Percentiles rank a stretch among this genome's conserved stretches.
phyloP scores from a whole-genome alignment of 2,888 invertebrate genomes.

The Cancer borealis region DNA sequence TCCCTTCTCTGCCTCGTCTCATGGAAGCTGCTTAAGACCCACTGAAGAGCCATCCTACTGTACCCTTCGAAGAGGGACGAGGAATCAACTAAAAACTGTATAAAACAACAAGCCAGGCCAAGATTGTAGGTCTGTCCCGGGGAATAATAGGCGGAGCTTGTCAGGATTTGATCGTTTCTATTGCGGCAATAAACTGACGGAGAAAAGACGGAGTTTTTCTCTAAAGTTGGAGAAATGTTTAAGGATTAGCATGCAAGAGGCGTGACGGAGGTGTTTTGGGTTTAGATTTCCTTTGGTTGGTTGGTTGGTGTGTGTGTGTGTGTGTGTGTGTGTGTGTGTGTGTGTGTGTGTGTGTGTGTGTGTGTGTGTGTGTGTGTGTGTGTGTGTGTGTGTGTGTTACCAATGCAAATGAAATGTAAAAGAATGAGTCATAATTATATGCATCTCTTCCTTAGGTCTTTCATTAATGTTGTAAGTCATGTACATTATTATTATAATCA shows the following conservation, averaged over 20 bases:
- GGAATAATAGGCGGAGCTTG: too few relatives aligned
- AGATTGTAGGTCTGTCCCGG: too few relatives aligned
- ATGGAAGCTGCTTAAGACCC: not conserved
- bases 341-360: not conserved
- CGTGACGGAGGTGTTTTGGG: not conserved
- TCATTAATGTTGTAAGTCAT: not conserved
- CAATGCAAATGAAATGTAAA: not conserved
- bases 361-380: too few relatives aligned
- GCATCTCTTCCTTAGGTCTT: constrained; percentile 1
- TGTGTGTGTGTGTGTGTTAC: too few relatives aligned
- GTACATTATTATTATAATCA: not conserved
- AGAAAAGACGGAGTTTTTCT: too few relatives aligned
- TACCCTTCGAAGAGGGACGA: too few relatives aligned
- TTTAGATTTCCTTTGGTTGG: not conserved
- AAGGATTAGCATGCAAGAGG: too few relatives aligned
- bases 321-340: not conserved
- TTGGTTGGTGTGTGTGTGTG: not conserved
- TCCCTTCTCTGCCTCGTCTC: not conserved
- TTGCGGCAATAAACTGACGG: too few relatives aligned
- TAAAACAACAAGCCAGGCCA: too few relatives aligned
- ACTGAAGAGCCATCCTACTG: not conserved
- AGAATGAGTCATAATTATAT: not conserved
- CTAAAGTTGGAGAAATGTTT: too few relatives aligned
- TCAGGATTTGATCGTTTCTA: too few relatives aligned
- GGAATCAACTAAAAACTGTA: too few relatives aligned